A percentile compares a stretch with the other conserved stretches of the same genome.
Conservation (phyloP, 2,888 invertebrate genomes). For the Pollenia amentaria region DNA sequence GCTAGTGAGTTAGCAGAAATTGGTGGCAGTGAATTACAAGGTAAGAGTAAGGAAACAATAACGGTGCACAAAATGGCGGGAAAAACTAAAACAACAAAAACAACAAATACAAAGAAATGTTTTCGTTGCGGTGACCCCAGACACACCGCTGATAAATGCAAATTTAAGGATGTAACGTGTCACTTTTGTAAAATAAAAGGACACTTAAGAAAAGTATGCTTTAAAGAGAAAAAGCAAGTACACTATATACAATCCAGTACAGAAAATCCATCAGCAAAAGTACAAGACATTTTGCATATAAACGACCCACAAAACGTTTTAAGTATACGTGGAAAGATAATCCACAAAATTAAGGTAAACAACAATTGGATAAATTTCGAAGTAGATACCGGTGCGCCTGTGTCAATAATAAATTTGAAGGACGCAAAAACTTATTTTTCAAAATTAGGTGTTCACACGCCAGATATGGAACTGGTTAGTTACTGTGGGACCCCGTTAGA, state of each 20-base stretch:
- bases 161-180: too few relatives aligned
- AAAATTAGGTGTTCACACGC: conserved; percentile 40
- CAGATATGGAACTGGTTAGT: conserved; percentile 28
- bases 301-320: conserved; percentile 18
- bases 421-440: conserved; percentile 32
- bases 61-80: conserved; percentile 49
- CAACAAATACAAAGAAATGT: too few relatives aligned
- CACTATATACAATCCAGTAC: neutral
- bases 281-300: conserved; percentile 25
- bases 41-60: conserved; percentile 15
- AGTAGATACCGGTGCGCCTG: conserved; percentile 52
- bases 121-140: too few relatives aligned
- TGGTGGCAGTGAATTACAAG: conserved; percentile 67
- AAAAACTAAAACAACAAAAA: conserved; percentile 16
- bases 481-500: conserved; percentile 23
- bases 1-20: conserved; percentile 64
- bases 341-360: conserved; percentile 13
- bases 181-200: too few relatives aligned
- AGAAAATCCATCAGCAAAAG: neutral
- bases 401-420: conserved; percentile 45
- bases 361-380: conserved; percentile 49
- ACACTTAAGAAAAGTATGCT: too few relatives aligned
- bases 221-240: conserved; percentile 20
- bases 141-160: too few relatives aligned
- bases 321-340: conserved; percentile 12